Base-by-base conservation (phyloP, 2,113 vertebrate genomes). In the Parus major region DNA sequence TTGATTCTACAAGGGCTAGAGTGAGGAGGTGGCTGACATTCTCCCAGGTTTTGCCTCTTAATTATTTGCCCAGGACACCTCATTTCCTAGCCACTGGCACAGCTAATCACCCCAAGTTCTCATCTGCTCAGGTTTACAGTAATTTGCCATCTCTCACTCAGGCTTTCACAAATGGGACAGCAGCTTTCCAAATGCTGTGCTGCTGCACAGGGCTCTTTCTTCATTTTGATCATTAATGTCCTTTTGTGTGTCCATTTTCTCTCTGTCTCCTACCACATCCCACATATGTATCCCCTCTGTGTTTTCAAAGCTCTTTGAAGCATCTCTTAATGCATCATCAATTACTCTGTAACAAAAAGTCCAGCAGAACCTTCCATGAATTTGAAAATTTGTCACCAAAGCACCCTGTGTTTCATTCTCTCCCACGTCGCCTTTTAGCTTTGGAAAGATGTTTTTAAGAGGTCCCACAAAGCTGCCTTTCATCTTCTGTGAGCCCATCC, bases 251-350 rank as follows among this genome's bases (percentile, higher is more conserved):
- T 87, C 36, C 19, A 19, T 70, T 89, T 84, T 61, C 60, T 78
- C 12, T 3, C 46, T 53, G 11, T 39, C 36, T 87, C 33, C 64
- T 17, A 50, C 47, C 77, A 87, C 1, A 1, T 70, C 60, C 82
- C 90, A 56, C 39, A 12, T 29, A 29, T 27, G 78, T 60, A 77
- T 78, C 33, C 13, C 11, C 33, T 78, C 29, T 47, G 35, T 55
- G 44, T 47, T 92, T 87, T 66, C 81, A 87, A 71, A 96, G 27
- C 22, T 79, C 73, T 91, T 79, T 78, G 41, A 91, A 91, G 66
- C 56, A 12, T 60, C 33, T 78, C 56, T 27, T 57, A 85, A 80
- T 0, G 3, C 52, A 83, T 56, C 35, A 76, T 52, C 60, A 65
- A 50, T 47, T 69, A 47, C 75, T 57, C 33, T 36, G 44, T 27